Evolutionary conservation across 1,140 invertebrate species (phyloP).

Genomic region (Sitobion miscanthi): DNA sequence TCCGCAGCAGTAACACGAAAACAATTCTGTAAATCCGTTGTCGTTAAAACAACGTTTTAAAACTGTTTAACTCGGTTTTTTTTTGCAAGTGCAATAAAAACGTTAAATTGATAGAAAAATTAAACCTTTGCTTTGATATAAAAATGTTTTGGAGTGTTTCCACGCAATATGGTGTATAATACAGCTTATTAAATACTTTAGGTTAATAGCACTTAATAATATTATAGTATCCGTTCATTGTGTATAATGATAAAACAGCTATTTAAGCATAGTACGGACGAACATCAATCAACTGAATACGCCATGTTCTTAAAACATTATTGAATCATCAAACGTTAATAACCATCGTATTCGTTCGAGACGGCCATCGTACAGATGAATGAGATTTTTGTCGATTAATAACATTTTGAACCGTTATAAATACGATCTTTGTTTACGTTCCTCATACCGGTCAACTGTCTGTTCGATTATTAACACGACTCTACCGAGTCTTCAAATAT

Average conservation of each 20-base stretch:
- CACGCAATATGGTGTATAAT: not conserved
- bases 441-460: not conserved
- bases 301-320: not conserved
- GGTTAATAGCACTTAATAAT: conserved; percentile 18
- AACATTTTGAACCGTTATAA: not conserved
- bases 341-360: not conserved
- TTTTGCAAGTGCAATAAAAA: not conserved
- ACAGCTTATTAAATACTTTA: not conserved
- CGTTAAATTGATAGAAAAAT: not conserved
- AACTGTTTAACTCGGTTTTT: not conserved
- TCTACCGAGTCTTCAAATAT: not conserved
- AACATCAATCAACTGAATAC: conserved; percentile 32
- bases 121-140: not conserved
- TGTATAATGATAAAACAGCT: not conserved
- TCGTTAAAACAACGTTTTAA: not conserved
- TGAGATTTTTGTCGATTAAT: not conserved
- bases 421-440: not conserved
- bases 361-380: not conserved
- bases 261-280: not conserved
- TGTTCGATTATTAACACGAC: too few relatives aligned
- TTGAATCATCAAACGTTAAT: conserved; percentile 21
- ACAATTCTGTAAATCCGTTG: not conserved
- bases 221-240: conserved; percentile 12
- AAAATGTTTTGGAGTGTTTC: not conserved
- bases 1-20: not conserved